A percentile compares a stretch with the other conserved stretches of the same genome.
Evolutionary conservation across 2,888 invertebrate genomes (phyloP).

Genomic region (Chloromyia formosa): DNA sequence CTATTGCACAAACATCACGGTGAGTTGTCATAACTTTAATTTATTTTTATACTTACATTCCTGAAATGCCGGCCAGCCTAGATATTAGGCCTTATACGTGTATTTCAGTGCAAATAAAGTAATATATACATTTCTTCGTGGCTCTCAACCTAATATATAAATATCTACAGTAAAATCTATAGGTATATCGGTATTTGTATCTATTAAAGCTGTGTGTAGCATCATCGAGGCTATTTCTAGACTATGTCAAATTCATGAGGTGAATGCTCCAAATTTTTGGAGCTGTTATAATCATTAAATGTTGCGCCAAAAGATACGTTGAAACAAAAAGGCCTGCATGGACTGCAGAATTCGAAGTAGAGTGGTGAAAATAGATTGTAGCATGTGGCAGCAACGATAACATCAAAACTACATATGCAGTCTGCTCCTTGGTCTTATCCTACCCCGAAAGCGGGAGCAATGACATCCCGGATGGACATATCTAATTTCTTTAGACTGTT

Average conservation of each 20-base stretch:
- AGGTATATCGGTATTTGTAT: no score
- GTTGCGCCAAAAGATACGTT: not conserved
- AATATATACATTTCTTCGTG: no score
- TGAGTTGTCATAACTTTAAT: no score
- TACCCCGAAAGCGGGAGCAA: no score
- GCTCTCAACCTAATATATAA: no score
- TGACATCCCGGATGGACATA: not conserved
- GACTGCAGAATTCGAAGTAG: not conserved
- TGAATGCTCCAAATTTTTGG: constrained; percentile 29
- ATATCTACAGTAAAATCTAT: no score
- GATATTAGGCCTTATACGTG: no score
- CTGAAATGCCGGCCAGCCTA: no score
- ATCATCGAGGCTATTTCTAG: not conserved
- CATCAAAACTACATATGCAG: not conserved
- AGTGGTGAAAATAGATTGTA: constrained; percentile 9
- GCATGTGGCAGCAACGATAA: not conserved
- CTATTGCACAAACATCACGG: no score
- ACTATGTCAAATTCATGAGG: constrained; percentile 22
- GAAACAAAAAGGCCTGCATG: not conserved
- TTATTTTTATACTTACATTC: no score
- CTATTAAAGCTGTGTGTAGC: no score
- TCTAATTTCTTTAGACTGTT: not conserved
- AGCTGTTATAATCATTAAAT: not conserved
- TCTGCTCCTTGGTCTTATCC: not conserved
- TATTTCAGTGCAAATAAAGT: no score